Percentiles rank a stretch among this genome's conserved stretches.
phyloP scores from a whole-genome alignment of 2,113 vertebrate genomes.

The Gambusia holbrooki region DNA sequence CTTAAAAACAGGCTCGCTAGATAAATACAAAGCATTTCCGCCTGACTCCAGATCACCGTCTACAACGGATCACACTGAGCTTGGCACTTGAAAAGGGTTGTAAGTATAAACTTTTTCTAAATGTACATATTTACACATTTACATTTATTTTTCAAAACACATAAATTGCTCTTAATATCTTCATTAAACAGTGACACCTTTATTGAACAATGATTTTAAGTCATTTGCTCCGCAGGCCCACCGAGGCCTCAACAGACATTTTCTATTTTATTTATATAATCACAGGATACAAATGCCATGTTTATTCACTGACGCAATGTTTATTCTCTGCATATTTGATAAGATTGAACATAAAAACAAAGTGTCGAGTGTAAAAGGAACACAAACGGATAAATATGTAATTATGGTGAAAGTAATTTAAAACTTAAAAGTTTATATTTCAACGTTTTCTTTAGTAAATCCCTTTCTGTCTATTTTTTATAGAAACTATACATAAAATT shows the following conservation, averaged over 20 bases:
- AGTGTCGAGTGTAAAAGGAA: no score
- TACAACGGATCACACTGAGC: conserved; percentile 14
- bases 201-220: background rate
- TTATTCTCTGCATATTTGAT: no score
- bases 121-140: background rate
- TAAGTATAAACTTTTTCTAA: conserved; percentile 45
- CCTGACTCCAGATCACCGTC: conserved; percentile 25
- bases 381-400: no score
- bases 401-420: no score
- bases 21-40: conserved; percentile 55
- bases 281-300: no score
- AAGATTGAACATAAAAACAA: no score
- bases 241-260: background rate
- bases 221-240: background rate
- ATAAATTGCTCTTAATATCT: background rate
- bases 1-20: conserved; percentile 52
- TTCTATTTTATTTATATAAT: background rate
- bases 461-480: no score
- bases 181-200: background rate
- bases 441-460: no score
- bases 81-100: background rate
- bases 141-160: background rate
- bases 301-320: no score
- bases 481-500: background rate
- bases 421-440: no score